Evolutionary conservation across 2,113 vertebrate species (phyloP), one percentile per base, ranked within the genome.

Genomic region (Hylia prasina): DNA sequence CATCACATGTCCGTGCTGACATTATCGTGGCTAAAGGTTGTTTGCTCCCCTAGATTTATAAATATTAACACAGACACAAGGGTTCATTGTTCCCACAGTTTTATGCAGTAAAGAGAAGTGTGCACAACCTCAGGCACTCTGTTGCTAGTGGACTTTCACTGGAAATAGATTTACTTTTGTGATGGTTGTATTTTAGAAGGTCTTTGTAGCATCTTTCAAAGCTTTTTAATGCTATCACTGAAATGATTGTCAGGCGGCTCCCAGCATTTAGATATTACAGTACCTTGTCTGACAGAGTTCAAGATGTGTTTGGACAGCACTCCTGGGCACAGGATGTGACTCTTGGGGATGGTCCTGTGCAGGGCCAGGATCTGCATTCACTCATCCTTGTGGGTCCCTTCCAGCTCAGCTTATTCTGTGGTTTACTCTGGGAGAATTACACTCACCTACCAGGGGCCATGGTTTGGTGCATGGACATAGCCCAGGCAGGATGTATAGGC

Each of bases 361-460:
- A 48, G 35, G 24, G 30, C 13, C 35, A 35, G 20, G 60, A 48
- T 30, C 25, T 76, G 44, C 61, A 35, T 31, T 66, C 60, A 31
- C 42, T 35, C 24, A 57, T 57, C 21, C 25, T 9, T 58, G 16
- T 50, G 37, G 31, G 44, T 86, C 21, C 21, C 20, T 66, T 50
- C 44, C 53, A 44, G 2, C 17, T 76, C 28, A 33, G 40, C 18
- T 54, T 14, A 14, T 58, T 58, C 37, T 50, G 51, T 66, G 44
- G 1, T 66, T 91, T 73, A 27, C 4, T 14, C n/a, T 73, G 68
- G 28, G 39, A 57, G 50, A 63, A 69, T 11, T 18, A 21, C 7
- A 2, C 13, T 51, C 0, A 0, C 7, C 37, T 53, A 10, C 64
- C 25, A 50, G 64, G 31, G 30, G 9, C n/a, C 2, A 0, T 37